These are phyloP conservation scores for Choreutis nemorana DNA, from an alignment of 2,888 invertebrate species.

Conservation along the genomic window DNA sequence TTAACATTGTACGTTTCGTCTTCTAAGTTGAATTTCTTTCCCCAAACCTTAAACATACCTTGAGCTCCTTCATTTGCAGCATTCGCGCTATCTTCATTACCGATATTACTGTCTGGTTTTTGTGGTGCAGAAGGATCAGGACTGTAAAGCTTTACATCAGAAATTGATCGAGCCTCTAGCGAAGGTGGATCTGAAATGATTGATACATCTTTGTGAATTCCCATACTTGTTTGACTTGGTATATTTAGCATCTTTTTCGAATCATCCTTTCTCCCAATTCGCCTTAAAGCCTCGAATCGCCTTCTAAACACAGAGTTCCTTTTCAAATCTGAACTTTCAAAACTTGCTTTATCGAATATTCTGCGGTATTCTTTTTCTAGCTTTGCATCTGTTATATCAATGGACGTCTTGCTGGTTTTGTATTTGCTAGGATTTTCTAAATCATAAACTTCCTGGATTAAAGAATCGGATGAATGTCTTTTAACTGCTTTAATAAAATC, in stretches of 20 bases:
- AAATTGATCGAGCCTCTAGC: conserved; percentile 32
- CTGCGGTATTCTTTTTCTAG: conserved; percentile 39
- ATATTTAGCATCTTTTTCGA: conserved; percentile 18
- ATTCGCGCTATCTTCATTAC: conserved; percentile 21
- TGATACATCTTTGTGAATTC: conserved; percentile 34
- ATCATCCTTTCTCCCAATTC: conserved; percentile 28
- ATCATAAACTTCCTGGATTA: conserved; percentile 40
- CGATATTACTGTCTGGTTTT: no score
- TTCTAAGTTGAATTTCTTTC: conserved; percentile 39
- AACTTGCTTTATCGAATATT: conserved; percentile 25
- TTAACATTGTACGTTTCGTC: conserved; percentile 15
- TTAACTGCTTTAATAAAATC: conserved; percentile 14
- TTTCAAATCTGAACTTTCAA: conserved; percentile 23
- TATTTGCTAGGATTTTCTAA: conserved; percentile 32
- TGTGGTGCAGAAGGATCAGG: conserved; percentile 20
- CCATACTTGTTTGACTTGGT: conserved; percentile 18
- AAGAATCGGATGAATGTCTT: conserved; percentile 35
- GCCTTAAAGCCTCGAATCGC: conserved; percentile 38
- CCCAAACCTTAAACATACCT: conserved; percentile 48
- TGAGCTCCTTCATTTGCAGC: conserved; percentile 33
- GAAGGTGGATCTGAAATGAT: conserved; percentile 43
- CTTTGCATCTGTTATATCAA: conserved; percentile 39
- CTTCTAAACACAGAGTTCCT: conserved; percentile 31
- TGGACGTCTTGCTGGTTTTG: conserved; percentile 19
- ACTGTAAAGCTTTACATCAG: conserved; percentile 25